Evolutionary conservation across 2,888 invertebrate genomes (phyloP), one percentile per base, ranked within the genome.

Genomic region (Cordilura impudica): DNA sequence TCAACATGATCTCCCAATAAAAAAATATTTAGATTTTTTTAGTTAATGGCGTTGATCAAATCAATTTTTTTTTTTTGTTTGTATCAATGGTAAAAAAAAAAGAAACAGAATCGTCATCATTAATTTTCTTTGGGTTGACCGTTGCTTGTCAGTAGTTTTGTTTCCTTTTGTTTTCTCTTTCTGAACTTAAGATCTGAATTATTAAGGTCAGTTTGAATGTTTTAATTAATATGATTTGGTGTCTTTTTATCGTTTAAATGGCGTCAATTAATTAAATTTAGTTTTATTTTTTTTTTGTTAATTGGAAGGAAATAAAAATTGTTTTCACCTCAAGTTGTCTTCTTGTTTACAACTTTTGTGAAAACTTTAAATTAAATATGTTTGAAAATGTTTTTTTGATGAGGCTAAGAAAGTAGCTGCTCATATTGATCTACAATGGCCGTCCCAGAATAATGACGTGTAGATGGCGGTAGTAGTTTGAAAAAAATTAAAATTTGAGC

Each of bases 161-260:
- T 63, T 54, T 65, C 51, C 69, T 81, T 65, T 54, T 70, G 47
- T 63, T 66, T 67, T 53, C 6, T 16, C 12, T 58, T 43, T 12
- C 51, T 39, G 14, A 60, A 18, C 12, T 39, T 26, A 49, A 26
- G 56, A 78, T 67, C 54, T 61, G 21, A 35, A 74, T 77, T 70
- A 78, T 80, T 78, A 78, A 77, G 74, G 74, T 81, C 74, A 71
- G 45, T 63, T 53, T 70, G 61, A 47, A 65, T 78, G 63, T 35
- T 69, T 60, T 58, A 61, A 74, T 61, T 74, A 61, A 61, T 61
- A 16, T 18, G 23, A 14, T 67, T 23, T 18, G n/a, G 6, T 49
- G 49, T 35, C 16, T 39, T 58, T 58, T 35, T 35, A 58, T 35
- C 14, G 23, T 31, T 16, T 31, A 69, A 69, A 58, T 69, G 47